phyloP scores from a whole-genome alignment of 2,888 invertebrate genomes.

The Oxytorus armatus region DNA sequence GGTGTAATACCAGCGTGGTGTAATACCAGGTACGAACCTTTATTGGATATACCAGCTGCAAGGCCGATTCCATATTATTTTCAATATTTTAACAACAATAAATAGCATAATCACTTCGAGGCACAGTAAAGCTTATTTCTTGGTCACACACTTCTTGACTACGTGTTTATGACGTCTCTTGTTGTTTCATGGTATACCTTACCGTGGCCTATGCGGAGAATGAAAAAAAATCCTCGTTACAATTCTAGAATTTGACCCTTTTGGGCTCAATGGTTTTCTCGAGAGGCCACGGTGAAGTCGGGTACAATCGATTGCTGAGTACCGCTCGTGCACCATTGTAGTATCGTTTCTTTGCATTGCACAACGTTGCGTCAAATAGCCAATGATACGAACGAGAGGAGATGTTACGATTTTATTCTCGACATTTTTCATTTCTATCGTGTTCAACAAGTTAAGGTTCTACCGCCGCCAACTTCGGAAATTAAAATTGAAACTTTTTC shows the following conservation, averaged over 20 bases:
- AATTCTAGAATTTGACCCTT: neutral
- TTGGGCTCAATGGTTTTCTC: neutral
- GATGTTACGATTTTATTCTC: neutral
- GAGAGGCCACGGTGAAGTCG: neutral
- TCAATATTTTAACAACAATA: too few relatives aligned
- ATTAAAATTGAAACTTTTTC: too few relatives aligned
- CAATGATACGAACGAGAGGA: neutral
- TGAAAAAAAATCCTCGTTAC: neutral
- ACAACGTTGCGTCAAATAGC: constrained; percentile 18
- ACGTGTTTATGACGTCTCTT: neutral
- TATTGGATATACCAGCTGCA: constrained; percentile 19
- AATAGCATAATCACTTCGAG: constrained; percentile 35
- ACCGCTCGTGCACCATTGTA: constrained; percentile 6
- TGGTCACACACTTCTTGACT: neutral
- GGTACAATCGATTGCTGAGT: constrained; percentile 15
- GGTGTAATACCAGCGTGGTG: neutral
- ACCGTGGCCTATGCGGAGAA: neutral
- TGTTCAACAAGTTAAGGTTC: too few relatives aligned
- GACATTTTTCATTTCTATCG: too few relatives aligned
- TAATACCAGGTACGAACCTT: neutral
- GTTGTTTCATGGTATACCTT: neutral
- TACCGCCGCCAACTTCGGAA: too few relatives aligned
- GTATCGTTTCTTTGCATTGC: constrained; percentile 20
- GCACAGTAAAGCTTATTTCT: neutral
- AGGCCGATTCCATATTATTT: constrained; percentile 23